These are phyloP conservation scores for Volucella inanis DNA, from an alignment of 2,888 invertebrate species.

Conservation along the genomic window DNA sequence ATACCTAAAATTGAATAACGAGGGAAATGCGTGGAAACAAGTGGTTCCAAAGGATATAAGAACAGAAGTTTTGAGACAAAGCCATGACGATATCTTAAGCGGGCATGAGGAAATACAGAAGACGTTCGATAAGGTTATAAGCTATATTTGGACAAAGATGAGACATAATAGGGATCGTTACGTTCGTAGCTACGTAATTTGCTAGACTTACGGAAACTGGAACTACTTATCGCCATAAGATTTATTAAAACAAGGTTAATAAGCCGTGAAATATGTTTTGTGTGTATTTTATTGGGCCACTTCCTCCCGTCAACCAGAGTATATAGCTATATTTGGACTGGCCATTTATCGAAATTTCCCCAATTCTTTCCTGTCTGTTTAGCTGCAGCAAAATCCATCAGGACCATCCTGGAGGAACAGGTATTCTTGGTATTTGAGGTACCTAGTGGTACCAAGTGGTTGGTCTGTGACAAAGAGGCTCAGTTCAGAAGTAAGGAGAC, in stretches of 20 bases:
- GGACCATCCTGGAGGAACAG: too few species aligned
- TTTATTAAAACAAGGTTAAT: background rate
- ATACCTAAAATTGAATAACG: background rate
- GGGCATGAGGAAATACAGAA: conserved; percentile 8
- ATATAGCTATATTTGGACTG: too few species aligned
- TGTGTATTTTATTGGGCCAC: conserved; percentile 42
- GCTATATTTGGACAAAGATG: conserved; percentile 15
- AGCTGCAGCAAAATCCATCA: too few species aligned
- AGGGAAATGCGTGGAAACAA: background rate
- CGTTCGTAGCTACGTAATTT: background rate
- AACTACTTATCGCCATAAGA: conserved; percentile 10
- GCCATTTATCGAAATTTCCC: too few species aligned
- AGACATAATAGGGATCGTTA: background rate
- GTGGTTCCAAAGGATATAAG: background rate
- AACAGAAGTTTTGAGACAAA: background rate
- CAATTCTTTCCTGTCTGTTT: too few species aligned
- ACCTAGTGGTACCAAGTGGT: too few species aligned
- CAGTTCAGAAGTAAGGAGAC: too few species aligned
- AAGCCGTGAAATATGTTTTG: conserved; percentile 37
- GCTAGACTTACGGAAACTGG: conserved; percentile 3
- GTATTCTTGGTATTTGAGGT: too few species aligned
- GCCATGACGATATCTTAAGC: conserved; percentile 2
- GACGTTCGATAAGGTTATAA: background rate
- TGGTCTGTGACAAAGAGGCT: too few species aligned
- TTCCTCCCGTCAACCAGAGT: too few species aligned